Evolutionary conservation across 1,140 invertebrate species (phyloP).

Genomic region (Dreissena polymorpha): DNA sequence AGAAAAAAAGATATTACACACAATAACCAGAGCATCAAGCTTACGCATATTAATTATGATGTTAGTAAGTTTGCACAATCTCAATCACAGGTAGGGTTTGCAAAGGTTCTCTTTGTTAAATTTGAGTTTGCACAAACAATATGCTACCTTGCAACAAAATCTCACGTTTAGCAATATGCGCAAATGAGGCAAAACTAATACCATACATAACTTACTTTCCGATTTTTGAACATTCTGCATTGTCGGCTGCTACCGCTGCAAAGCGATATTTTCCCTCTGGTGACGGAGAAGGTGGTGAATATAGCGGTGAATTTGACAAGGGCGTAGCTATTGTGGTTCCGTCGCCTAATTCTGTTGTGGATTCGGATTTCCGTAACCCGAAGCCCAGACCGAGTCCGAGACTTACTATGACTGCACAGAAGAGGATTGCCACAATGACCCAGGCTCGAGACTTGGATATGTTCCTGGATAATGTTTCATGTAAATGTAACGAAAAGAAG

Average conservation of each 20-base stretch:
- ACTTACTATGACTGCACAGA: neutral
- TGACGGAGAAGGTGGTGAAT: neutral
- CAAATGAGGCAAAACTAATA: neutral
- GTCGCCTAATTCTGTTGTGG: neutral
- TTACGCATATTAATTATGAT: too few relatives aligned
- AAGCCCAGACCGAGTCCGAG: neutral
- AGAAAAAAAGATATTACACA: too few relatives aligned
- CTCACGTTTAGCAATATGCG: too few relatives aligned
- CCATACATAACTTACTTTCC: conserved; percentile 8
- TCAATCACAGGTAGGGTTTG: too few relatives aligned
- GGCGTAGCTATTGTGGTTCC: neutral
- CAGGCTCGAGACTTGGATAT: neutral
- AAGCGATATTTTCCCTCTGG: conserved; percentile 22
- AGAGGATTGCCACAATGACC: neutral
- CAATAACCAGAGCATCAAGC: too few relatives aligned
- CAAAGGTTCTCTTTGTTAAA: too few relatives aligned
- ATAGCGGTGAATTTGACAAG: neutral
- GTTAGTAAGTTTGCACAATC: too few relatives aligned
- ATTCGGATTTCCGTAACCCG: neutral
- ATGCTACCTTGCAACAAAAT: too few relatives aligned
- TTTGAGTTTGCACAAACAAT: too few relatives aligned
- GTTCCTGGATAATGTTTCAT: neutral
- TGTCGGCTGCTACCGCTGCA: conserved; percentile 31
- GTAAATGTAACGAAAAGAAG: too few relatives aligned
- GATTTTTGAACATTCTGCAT: conserved; percentile 18